Percentiles rank a stretch among this genome's conserved stretches.
phyloP scores from a whole-genome alignment of 23 tunicate genomes.

The Halocynthia aurantium region DNA sequence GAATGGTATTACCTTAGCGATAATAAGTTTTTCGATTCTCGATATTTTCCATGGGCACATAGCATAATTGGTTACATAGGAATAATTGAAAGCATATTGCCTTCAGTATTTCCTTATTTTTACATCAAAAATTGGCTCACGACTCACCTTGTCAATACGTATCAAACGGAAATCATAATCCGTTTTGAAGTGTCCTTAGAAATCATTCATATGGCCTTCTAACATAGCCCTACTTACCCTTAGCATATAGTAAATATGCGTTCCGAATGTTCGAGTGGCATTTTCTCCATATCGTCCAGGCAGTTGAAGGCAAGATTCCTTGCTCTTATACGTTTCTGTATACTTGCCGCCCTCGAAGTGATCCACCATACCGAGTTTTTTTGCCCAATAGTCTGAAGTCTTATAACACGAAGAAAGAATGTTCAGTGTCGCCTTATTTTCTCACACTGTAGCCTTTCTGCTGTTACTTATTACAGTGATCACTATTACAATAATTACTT shows the following conservation, averaged over 20 bases:
- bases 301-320: background rate
- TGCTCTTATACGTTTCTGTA: conserved; percentile 7
- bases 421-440: too few species aligned
- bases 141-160: background rate
- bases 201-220: too few species aligned
- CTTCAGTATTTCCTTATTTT: background rate
- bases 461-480: background rate
- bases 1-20: too few species aligned
- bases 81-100: too few species aligned
- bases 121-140: background rate
- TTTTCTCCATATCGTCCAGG: conserved; percentile 17
- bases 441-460: background rate
- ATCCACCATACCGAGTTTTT: background rate
- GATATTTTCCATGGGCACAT: too few species aligned
- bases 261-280: conserved; percentile 17
- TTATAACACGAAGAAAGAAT: background rate
- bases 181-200: too few species aligned
- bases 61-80: too few species aligned
- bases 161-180: background rate
- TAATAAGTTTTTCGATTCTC: too few species aligned
- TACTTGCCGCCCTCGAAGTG: conserved; percentile 10
- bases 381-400: conserved; percentile 7
- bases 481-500: background rate
- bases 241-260: conserved; percentile 23
- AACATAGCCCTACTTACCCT: background rate